phyloP scores from a whole-genome alignment of 2,888 invertebrate species.

The Scaeva pyrastri region DNA sequence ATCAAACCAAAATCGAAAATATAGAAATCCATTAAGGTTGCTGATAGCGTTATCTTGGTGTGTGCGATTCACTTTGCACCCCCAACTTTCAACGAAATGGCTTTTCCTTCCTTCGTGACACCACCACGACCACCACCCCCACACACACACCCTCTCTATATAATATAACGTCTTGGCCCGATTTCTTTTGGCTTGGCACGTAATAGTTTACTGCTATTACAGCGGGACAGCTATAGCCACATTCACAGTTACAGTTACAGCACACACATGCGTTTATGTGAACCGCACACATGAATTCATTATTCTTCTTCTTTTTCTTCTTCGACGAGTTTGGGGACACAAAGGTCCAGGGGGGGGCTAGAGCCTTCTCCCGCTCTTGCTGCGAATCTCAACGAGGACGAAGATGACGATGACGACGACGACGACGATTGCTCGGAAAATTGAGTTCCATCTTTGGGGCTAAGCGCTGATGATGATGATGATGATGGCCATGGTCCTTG shows the following conservation, averaged over 20 bases:
- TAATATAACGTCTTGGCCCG: neutral
- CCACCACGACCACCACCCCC: neutral
- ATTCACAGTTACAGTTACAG: neutral
- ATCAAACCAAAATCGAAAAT: slow-evolving; percentile 80
- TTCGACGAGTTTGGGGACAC: slow-evolving; percentile 44
- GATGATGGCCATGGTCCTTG: slow-evolving; percentile 35
- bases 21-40: slow-evolving; percentile 80
- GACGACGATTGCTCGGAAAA: slow-evolving; percentile 58
- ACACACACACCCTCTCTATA: neutral
- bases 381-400: neutral
- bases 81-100: slow-evolving; percentile 51
- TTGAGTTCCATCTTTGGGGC: slow-evolving; percentile 72
- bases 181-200: slow-evolving; percentile 53
- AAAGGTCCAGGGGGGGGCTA: neutral
- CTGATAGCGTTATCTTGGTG: slow-evolving; percentile 78
- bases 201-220: slow-evolving; percentile 73
- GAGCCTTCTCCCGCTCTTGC: slow-evolving; percentile 6
- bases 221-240: slow-evolving; percentile 47
- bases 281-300: slow-evolving; percentile 76
- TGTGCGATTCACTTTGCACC: slow-evolving; percentile 61
- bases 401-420: no score
- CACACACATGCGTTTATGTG: slow-evolving; percentile 76
- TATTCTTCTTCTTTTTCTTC: slow-evolving; percentile 60
- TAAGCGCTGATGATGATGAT: slow-evolving; percentile 68
- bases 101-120: slow-evolving; percentile 24